These are phyloP conservation scores for Yasuhikotakia modesta DNA, from an alignment of 2,797 vertebrate genomes.

Conservation along the genomic window DNA sequence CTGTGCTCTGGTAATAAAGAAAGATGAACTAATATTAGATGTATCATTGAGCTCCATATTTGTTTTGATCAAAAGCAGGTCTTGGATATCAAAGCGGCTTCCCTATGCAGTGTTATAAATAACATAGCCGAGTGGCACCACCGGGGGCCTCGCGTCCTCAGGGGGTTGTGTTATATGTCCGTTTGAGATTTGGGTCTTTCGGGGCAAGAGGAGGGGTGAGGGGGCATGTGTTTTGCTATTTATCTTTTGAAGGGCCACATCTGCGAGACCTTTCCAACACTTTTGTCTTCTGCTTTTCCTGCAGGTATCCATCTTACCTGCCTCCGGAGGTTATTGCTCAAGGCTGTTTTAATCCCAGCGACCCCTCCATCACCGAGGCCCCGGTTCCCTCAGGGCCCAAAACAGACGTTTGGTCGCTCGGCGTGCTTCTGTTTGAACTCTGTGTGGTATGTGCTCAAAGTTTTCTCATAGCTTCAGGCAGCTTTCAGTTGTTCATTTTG, in stretches of 20 bases:
- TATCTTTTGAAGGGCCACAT: conserved; percentile 35
- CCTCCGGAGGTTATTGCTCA: conserved; percentile 95
- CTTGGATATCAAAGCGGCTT: conserved; percentile 64
- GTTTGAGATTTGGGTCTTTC: conserved; percentile 61
- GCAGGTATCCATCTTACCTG: conserved; percentile 93
- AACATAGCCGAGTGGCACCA: conserved; percentile 62
- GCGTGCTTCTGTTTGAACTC: conserved; percentile 92
- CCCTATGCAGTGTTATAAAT: conserved; percentile 62
- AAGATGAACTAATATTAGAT: conserved; percentile 59
- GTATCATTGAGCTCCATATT: conserved; percentile 55
- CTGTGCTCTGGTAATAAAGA: conserved; percentile 49
- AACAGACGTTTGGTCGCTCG: conserved; percentile 94
- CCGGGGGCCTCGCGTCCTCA: conserved; percentile 60
- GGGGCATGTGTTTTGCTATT: conserved; percentile 34
- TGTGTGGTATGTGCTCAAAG: conserved; percentile 82
- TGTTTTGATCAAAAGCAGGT: conserved; percentile 65
- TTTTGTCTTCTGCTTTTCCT: conserved; percentile 47
- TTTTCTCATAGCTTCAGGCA: not conserved
- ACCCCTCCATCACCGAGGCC: conserved; percentile 79
- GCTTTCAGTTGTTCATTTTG: not conserved
- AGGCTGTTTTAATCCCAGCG: conserved; percentile 82
- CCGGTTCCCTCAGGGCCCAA: conserved; percentile 91
- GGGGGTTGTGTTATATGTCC: conserved; percentile 67
- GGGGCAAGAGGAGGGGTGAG: conserved; percentile 1
- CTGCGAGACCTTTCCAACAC: conserved; percentile 19